phyloP scores from a whole-genome alignment of 2,888 invertebrate species.

The Flabesymbios commensalis region DNA sequence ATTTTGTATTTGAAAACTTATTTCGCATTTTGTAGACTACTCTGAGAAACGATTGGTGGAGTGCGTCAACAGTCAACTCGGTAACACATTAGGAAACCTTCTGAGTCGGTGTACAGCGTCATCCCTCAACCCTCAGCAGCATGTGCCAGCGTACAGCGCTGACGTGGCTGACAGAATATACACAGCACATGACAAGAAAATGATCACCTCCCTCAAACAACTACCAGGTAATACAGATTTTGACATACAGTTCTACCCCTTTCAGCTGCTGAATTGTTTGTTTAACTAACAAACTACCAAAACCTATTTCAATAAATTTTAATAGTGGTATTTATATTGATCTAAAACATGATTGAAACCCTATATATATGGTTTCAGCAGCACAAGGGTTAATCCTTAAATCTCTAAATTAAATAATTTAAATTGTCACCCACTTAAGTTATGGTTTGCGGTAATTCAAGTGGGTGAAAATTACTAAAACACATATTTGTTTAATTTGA shows the following conservation, averaged over 20 bases:
- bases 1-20: not conserved
- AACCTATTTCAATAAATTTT: too few relatives aligned
- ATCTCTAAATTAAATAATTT: too few relatives aligned
- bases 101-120: constrained; percentile 78
- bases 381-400: too few relatives aligned
- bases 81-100: constrained; percentile 90
- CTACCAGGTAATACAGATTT: constrained; percentile 70
- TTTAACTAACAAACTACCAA: too few relatives aligned
- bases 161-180: constrained; percentile 39
- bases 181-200: constrained; percentile 61
- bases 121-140: constrained; percentile 77
- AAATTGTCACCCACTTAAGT: too few relatives aligned
- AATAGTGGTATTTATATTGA: too few relatives aligned
- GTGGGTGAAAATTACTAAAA: too few relatives aligned
- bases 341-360: too few relatives aligned
- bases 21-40: constrained; percentile 78
- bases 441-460: too few relatives aligned
- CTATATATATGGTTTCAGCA: too few relatives aligned
- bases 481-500: too few relatives aligned
- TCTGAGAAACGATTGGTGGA: constrained; percentile 76
- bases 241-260: constrained; percentile 1
- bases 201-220: constrained; percentile 65
- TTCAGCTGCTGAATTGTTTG: not conserved
- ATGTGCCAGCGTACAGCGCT: constrained; percentile 68
- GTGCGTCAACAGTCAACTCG: constrained; percentile 84